Percentiles rank a stretch among this genome's conserved stretches.
These are phyloP conservation scores for Marronus borbonicus DNA, from an alignment of 2,888 invertebrate genomes.

Conservation along the genomic window DNA sequence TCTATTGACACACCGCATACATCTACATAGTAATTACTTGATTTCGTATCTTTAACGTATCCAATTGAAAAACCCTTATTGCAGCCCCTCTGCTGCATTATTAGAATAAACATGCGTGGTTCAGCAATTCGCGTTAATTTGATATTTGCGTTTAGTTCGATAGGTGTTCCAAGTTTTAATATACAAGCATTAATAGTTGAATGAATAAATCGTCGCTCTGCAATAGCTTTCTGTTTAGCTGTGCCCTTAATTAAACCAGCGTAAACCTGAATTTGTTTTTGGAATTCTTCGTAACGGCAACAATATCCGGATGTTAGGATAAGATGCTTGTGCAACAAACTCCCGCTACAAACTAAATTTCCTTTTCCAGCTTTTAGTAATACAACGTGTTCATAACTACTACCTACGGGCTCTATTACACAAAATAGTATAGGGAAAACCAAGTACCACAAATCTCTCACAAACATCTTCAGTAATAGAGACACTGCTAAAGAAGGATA, in stretches of 20 bases:
- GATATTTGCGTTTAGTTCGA: background rate
- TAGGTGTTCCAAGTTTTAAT: constrained; percentile 2
- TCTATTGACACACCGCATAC: background rate
- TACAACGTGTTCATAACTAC: background rate
- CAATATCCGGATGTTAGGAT: constrained; percentile 21
- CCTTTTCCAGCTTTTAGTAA: constrained; percentile 6
- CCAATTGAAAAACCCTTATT: background rate
- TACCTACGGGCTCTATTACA: background rate
- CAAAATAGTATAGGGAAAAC: background rate
- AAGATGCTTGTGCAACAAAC: background rate
- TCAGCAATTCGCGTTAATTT: background rate
- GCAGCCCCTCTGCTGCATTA: background rate
- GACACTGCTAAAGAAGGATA: no score
- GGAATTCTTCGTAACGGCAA: background rate
- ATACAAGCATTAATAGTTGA: constrained; percentile 13
- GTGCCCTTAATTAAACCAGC: background rate
- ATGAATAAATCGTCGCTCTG: constrained; percentile 5
- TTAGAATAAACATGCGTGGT: background rate
- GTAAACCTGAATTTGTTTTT: constrained; percentile 1
- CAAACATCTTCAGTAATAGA: no score
- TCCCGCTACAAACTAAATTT: constrained; percentile 9
- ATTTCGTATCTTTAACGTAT: background rate
- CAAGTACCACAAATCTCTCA: background rate
- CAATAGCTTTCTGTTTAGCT: constrained; percentile 5
- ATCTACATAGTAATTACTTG: background rate